Conservation (phyloP, 2,113 vertebrate genomes). For the Semnornis frantzii region DNA sequence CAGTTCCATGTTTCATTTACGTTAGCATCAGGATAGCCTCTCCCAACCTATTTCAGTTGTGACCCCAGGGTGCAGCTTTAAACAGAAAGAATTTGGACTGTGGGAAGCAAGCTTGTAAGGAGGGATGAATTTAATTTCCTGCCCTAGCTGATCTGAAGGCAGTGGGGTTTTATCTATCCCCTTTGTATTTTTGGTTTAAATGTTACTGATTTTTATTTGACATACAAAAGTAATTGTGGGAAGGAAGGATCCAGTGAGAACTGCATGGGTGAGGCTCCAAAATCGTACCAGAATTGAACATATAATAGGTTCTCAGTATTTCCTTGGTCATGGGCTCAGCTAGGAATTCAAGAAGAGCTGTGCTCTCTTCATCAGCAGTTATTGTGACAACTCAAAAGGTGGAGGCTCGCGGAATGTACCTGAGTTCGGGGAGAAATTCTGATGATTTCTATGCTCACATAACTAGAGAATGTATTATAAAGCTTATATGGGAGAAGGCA, state of each 20-base stretch:
- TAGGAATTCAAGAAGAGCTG: background rate
- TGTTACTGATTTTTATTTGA: background rate
- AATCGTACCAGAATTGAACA: too few relatives aligned
- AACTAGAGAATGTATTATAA: background rate
- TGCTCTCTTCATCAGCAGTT: background rate
- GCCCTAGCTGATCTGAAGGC: background rate
- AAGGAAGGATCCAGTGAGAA: background rate
- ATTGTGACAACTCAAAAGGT: background rate
- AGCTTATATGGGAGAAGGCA: background rate
- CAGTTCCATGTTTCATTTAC: background rate
- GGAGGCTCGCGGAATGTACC: background rate
- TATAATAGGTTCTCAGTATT: rapidly evolving
- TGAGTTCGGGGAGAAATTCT: background rate
- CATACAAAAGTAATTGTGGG: background rate
- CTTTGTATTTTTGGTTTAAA: background rate
- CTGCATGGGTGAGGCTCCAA: background rate
- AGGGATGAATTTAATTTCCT: slow-evolving; percentile 38
- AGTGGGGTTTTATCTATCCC: background rate
- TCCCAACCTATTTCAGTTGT: background rate
- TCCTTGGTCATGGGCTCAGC: background rate
- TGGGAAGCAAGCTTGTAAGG: background rate
- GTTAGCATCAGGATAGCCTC: background rate
- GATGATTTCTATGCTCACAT: background rate
- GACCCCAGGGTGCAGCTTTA: slow-evolving; percentile 7
- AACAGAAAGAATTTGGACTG: slow-evolving; percentile 3